A percentile compares a stretch with the other conserved stretches of the same genome.
phyloP scores from a whole-genome alignment of 1,140 invertebrate genomes.

The Gryon sp. region DNA sequence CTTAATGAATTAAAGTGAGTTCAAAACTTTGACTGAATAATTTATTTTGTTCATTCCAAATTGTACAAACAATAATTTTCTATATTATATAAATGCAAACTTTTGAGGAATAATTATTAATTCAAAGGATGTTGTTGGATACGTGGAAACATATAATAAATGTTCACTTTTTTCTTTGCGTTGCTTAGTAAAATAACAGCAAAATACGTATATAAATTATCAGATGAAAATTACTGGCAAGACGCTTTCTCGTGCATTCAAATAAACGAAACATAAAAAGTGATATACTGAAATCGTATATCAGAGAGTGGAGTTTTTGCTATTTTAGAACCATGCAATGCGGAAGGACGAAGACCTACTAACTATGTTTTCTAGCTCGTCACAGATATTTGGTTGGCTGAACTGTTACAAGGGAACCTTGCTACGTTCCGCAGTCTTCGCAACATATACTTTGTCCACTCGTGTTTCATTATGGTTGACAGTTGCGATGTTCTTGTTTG shows the following conservation, averaged over 20 bases:
- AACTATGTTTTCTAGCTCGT: slow-evolving; percentile 80
- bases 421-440: slow-evolving; percentile 80
- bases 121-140: too few relatives aligned
- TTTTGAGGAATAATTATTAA: too few relatives aligned
- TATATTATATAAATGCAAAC: too few relatives aligned
- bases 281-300: slow-evolving; percentile 5
- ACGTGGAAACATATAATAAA: too few relatives aligned
- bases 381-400: slow-evolving; percentile 80
- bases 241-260: not conserved
- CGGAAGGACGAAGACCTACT: slow-evolving; percentile 66
- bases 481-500: slow-evolving; percentile 77
- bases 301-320: slow-evolving; percentile 21
- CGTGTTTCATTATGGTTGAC: slow-evolving; percentile 70
- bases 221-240: not conserved
- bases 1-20: too few relatives aligned
- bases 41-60: too few relatives aligned
- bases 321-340: slow-evolving; percentile 19
- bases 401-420: slow-evolving; percentile 81
- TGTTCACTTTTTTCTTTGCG: too few relatives aligned
- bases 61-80: too few relatives aligned
- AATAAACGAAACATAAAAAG: not conserved
- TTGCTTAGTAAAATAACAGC: too few relatives aligned
- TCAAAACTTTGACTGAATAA: too few relatives aligned
- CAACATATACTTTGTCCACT: slow-evolving; percentile 76
- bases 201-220: too few relatives aligned